Evolutionary conservation across 2,888 invertebrate genomes (phyloP).

Genomic region (Lissonota sp.): DNA sequence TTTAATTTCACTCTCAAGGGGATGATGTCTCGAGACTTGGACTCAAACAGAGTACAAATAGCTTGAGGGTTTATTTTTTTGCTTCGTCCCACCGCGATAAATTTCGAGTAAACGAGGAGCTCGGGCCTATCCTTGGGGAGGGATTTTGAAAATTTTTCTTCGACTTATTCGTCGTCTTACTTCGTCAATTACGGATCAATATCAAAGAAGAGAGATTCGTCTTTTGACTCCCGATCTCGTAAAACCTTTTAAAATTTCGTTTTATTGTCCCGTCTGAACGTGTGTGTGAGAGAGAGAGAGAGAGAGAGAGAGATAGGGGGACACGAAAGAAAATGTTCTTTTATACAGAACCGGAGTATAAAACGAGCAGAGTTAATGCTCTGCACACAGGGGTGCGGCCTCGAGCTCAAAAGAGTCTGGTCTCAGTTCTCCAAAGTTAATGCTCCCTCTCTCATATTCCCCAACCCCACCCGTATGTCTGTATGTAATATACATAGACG

Average conservation of each 20-base stretch:
- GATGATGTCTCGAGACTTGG: too few species aligned
- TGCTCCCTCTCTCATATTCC: slow-evolving; percentile 11
- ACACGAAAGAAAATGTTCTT: slow-evolving; percentile 46
- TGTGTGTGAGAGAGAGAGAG: background rate
- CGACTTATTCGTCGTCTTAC: too few species aligned
- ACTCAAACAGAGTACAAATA: too few species aligned
- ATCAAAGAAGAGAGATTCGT: slow-evolving; percentile 11
- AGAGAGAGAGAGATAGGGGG: background rate
- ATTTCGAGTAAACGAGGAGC: too few species aligned
- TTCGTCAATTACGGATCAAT: too few species aligned
- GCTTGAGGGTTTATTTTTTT: too few species aligned
- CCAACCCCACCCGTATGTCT: background rate
- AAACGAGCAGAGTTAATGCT: slow-evolving; percentile 49
- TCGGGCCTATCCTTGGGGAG: too few species aligned
- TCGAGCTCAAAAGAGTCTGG: slow-evolving; percentile 52
- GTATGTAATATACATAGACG: background rate
- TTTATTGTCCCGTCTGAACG: slow-evolving; percentile 12
- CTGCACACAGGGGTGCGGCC: slow-evolving; percentile 9
- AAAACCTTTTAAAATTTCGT: slow-evolving; percentile 35
- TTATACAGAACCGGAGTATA: background rate
- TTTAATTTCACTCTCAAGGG: too few species aligned
- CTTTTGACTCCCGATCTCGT: slow-evolving; percentile 3
- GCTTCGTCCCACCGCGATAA: too few species aligned
- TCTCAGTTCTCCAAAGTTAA: slow-evolving; percentile 56
- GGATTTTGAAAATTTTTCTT: too few species aligned